phyloP scores from a whole-genome alignment of 2,113 vertebrate genomes.

The Galeopterus variegatus region DNA sequence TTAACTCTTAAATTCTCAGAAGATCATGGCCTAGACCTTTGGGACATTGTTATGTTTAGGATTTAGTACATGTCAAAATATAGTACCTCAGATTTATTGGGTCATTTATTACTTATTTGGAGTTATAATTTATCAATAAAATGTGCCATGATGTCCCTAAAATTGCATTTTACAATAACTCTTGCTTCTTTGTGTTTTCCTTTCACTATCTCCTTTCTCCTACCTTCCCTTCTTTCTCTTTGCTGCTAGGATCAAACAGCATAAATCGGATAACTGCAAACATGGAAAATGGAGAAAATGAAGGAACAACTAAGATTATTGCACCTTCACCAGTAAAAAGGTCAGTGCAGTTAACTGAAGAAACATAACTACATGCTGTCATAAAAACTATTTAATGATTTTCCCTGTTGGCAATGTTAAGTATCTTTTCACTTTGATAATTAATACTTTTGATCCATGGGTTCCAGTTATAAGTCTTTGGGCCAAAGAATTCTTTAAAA shows the following conservation, averaged over 20 bases:
- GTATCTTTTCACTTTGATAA: conserved; percentile 15
- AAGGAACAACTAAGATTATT: conserved; percentile 90
- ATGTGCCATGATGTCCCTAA: background rate
- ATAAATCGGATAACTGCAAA: conserved; percentile 85
- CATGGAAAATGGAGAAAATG: conserved; percentile 88
- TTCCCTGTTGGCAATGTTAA: background rate
- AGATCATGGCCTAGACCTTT: background rate
- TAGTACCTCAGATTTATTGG: background rate
- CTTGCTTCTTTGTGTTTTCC: background rate
- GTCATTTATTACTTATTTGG: background rate
- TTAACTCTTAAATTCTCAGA: background rate
- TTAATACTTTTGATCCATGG: conserved; percentile 4
- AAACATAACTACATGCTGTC: background rate
- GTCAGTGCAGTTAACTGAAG: conserved; percentile 79
- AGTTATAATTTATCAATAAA: background rate
- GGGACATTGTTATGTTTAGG: background rate
- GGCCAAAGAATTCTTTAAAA: background rate
- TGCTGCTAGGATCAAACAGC: conserved; percentile 86
- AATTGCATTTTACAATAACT: background rate
- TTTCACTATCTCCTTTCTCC: background rate
- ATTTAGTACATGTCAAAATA: background rate
- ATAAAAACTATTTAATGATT: background rate
- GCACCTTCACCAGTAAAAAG: conserved; percentile 92
- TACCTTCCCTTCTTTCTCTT: background rate
- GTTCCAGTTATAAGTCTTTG: background rate